Conservation (phyloP, 1,140 invertebrate species). For the Campoletis sonorensis region DNA sequence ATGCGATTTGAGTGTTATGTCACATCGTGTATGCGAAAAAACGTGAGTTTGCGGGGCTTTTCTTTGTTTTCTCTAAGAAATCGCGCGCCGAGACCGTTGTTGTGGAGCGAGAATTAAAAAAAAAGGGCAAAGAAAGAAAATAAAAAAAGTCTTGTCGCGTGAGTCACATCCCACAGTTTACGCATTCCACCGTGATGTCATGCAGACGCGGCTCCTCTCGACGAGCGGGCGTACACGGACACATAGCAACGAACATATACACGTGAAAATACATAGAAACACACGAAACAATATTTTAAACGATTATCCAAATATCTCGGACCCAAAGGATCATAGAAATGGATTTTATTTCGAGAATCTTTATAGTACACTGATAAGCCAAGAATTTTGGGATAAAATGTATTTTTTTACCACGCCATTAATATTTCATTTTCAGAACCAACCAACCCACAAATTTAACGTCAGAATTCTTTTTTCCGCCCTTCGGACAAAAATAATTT, state of each 20-base stretch:
- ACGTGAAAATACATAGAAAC: too few relatives aligned
- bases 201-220: background rate
- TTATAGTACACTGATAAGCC: background rate
- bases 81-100: constrained; percentile 29
- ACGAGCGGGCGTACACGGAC: background rate
- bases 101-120: constrained; percentile 24
- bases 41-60: constrained; percentile 15
- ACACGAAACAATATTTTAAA: background rate
- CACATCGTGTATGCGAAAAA: background rate
- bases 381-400: too few relatives aligned
- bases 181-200: constrained; percentile 61
- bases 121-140: constrained; percentile 7
- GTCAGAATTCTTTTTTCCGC: too few relatives aligned
- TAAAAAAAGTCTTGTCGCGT: constrained; percentile 37
- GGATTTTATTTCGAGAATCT: background rate
- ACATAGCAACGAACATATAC: background rate
- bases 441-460: too few relatives aligned
- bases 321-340: background rate
- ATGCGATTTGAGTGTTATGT: constrained; percentile 14
- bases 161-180: constrained; percentile 55
- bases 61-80: constrained; percentile 30
- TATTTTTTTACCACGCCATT: too few relatives aligned
- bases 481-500: too few relatives aligned
- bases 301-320: background rate
- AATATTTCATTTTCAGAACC: too few relatives aligned